These are phyloP conservation scores for Enteromius unitaeniatus DNA, from an alignment of 2,797 vertebrate species.

Conservation along the genomic window DNA sequence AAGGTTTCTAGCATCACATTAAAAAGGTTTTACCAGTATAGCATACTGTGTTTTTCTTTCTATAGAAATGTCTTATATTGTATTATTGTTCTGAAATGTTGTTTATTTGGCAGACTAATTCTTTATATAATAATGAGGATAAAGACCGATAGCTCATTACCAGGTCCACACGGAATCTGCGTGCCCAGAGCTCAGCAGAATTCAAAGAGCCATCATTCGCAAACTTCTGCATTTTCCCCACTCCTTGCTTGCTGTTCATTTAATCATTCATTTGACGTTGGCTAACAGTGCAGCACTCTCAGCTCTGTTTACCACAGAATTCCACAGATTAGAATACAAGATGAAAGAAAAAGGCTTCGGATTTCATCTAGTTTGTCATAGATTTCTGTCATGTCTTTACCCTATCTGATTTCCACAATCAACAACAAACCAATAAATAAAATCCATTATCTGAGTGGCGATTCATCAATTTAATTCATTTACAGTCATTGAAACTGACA, in stretches of 20 bases:
- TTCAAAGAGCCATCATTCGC: background rate
- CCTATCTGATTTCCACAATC: background rate
- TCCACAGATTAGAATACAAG: background rate
- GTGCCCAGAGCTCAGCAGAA: background rate
- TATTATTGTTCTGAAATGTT: background rate
- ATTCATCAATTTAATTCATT: background rate
- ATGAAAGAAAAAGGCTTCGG: background rate
- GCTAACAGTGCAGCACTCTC: background rate
- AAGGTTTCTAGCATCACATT: constrained; percentile 4
- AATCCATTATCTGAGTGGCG: background rate
- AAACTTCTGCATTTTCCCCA: constrained; percentile 12
- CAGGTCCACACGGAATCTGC: background rate
- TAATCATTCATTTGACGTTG: background rate
- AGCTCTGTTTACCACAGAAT: constrained; percentile 13
- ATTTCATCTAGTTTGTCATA: background rate
- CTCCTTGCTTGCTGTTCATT: background rate
- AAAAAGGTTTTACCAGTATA: background rate
- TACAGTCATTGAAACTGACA: background rate
- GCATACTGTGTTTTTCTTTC: background rate
- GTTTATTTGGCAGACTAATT: background rate
- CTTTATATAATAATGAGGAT: constrained; percentile 1
- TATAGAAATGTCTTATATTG: constrained; percentile 1
- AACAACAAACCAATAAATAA: background rate
- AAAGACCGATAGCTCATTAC: background rate
- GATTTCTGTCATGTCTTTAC: background rate